Conservation (phyloP, 2,888 invertebrate species). For the Teleogryllus oceanicus region DNA sequence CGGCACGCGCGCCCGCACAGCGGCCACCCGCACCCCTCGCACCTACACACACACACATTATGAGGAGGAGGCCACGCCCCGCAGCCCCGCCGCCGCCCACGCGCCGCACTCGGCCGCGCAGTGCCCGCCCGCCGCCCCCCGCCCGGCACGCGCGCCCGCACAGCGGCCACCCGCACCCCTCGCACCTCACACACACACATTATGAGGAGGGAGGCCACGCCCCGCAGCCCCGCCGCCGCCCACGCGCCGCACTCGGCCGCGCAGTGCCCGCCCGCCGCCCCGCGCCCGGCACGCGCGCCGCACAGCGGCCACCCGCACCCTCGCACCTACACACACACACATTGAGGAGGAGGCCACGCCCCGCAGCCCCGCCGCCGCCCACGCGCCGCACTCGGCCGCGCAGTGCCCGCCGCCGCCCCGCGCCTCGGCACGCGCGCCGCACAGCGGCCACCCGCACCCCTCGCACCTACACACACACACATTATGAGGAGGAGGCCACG, state of each 20-base stretch:
- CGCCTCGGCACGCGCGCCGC: constrained; percentile 40
- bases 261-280: constrained; percentile 37
- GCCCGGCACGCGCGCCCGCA: constrained; percentile 41
- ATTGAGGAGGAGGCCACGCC: too few species aligned
- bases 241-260: constrained; percentile 39
- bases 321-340: constrained; percentile 37
- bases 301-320: constrained; percentile 44
- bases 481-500: too few species aligned
- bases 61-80: constrained; percentile 53
- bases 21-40: constrained; percentile 43
- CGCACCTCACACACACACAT: constrained; percentile 37
- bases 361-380: constrained; percentile 50
- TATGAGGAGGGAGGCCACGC: too few species aligned
- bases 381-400: constrained; percentile 38
- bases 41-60: constrained; percentile 35
- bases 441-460: constrained; percentile 43
- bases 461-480: constrained; percentile 37
- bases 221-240: constrained; percentile 50
- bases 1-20: constrained; percentile 41
- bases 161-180: constrained; percentile 43
- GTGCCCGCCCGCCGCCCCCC: constrained; percentile 36
- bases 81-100: constrained; percentile 48
- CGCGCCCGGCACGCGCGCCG: constrained; percentile 38
- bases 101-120: constrained; percentile 38
- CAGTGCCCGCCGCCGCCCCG: constrained; percentile 37